phyloP scores from a whole-genome alignment of 2,888 invertebrate genomes.

The Heliconius cydno region DNA sequence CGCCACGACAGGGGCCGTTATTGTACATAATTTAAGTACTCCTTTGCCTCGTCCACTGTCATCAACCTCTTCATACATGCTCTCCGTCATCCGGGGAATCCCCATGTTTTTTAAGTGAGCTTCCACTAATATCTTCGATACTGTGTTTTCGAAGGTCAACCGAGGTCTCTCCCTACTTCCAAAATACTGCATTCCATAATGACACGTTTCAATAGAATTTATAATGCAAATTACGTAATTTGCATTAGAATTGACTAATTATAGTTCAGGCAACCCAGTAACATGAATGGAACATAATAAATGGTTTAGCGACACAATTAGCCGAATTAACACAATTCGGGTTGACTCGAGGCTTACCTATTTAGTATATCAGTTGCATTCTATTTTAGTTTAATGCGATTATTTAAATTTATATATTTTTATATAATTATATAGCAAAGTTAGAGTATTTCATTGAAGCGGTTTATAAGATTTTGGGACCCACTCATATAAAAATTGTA shows the following conservation, averaged over 20 bases:
- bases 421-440: background rate
- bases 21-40: too few relatives aligned
- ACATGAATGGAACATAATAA: conserved; percentile 3
- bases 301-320: conserved; percentile 14
- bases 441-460: background rate
- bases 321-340: background rate
- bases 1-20: too few relatives aligned
- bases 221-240: background rate
- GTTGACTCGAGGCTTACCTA: background rate
- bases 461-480: too few relatives aligned
- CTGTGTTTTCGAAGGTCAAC: too few relatives aligned
- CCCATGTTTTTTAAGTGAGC: too few relatives aligned
- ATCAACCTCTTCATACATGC: too few relatives aligned
- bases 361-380: background rate
- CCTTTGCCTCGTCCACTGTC: too few relatives aligned
- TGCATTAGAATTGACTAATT: background rate
- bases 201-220: background rate
- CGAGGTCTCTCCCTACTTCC: too few relatives aligned
- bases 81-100: too few relatives aligned
- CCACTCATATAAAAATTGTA: too few relatives aligned
- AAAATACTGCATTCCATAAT: background rate
- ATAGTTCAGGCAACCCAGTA: background rate
- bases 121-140: too few relatives aligned
- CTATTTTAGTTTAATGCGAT: background rate
- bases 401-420: background rate